Base-by-base conservation (phyloP, 2,797 vertebrate genomes). In the Macropodus opercularis region DNA sequence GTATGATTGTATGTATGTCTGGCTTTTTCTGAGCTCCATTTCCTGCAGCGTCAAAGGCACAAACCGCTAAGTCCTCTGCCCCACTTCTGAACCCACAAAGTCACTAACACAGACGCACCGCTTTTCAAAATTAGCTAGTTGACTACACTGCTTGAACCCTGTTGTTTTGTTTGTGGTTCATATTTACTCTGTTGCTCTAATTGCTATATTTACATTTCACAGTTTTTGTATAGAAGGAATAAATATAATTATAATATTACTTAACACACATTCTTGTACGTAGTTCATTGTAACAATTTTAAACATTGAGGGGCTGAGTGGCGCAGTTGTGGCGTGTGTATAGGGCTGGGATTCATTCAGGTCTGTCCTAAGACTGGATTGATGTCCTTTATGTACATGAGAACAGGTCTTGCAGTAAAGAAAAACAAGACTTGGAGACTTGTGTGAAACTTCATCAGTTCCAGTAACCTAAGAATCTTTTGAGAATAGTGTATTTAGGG, bases 1-100 rank as follows among this genome's bases (percentile, higher is more conserved):
- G 53, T 54, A 41, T 51, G 57, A 63, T 75, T 63, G 34, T 73
- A 84, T 63, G 59, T 84, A 59, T 69, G 54, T 83, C 69, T 81
- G 63, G 23, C 74, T 74, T 48, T 42, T 31, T 42, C 53, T 63
- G 34, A 80, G 59, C 55, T 69, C 12, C 42, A 62, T 63, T 77
- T 89, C 80, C 76, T 83, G 70, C 63, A 59, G 50, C 65, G 56
- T 68, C 31, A n/a, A 58, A 81, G 64, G 69, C 48, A 51, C 53
- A 71, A 72, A 65, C 57, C 34, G 74, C 47, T 44, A 31, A 47
- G 56, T 71, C 55, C n/a, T 73, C 34, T 72, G 44, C 61, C 72
- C 55, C 29, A 61, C 26, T 63, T 77, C 15, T 79, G 35, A 80
- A 76, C 54, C 46, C 40, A 23, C 70, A 70, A 38, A 64, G 36